These are phyloP conservation scores for Pipistrellus nathusii DNA, from an alignment of 2,797 vertebrate species.

Conservation along the genomic window DNA sequence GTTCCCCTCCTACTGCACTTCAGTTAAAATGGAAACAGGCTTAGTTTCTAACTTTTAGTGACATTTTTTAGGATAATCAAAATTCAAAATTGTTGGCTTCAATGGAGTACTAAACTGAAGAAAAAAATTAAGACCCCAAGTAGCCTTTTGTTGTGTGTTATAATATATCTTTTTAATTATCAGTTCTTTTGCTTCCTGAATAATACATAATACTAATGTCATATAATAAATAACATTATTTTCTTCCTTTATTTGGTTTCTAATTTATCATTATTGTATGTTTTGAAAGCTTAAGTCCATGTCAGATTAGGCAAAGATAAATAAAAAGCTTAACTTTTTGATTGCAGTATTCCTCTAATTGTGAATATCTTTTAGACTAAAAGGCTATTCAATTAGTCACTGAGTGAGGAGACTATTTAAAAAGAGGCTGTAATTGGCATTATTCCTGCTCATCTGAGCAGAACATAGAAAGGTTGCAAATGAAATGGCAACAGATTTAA, in stretches of 20 bases:
- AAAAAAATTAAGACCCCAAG: neutral
- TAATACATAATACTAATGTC: neutral
- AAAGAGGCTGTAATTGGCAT: constrained; percentile 1
- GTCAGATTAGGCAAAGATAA: constrained; percentile 17
- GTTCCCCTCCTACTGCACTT: constrained; percentile 21
- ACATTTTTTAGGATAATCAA: constrained; percentile 15
- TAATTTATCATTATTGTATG: neutral
- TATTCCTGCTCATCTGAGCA: neutral
- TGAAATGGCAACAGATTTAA: constrained; percentile 14
- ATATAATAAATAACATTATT: neutral
- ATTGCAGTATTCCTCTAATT: neutral
- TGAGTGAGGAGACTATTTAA: neutral
- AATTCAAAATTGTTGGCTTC: neutral
- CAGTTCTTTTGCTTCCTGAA: constrained; percentile 16
- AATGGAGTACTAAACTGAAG: neutral
- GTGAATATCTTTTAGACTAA: neutral
- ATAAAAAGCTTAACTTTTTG: constrained; percentile 28
- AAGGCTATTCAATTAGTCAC: constrained; percentile 39
- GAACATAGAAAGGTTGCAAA: constrained; percentile 40
- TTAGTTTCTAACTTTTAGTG: constrained; percentile 47
- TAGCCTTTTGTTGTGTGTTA: neutral
- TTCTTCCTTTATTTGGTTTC: constrained; percentile 40
- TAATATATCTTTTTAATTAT: constrained; percentile 3
- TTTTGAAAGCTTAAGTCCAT: constrained; percentile 39
- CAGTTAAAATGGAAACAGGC: constrained; percentile 40